Percentiles rank a stretch among this genome's conserved stretches.
Conservation (phyloP, 2,797 vertebrate genomes). For the Sebastes miniatus region DNA sequence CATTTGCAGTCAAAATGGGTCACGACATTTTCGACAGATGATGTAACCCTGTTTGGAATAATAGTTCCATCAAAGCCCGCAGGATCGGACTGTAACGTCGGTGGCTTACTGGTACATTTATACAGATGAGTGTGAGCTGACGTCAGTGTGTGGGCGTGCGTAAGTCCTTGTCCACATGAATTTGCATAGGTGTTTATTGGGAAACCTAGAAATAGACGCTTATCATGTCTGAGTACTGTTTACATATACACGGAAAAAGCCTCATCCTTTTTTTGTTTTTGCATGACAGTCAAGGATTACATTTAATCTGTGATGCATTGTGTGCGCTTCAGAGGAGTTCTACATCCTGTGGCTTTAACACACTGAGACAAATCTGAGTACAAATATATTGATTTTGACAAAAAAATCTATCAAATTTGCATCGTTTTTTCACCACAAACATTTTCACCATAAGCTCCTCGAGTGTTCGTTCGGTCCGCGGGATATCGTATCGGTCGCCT, state of each 20-base stretch:
- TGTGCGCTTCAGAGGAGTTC: neutral
- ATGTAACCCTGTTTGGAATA: conserved; percentile 15
- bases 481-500: neutral
- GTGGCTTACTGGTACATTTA: neutral
- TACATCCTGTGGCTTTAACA: neutral
- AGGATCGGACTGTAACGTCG: neutral
- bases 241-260: neutral
- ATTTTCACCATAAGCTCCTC: neutral
- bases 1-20: conserved; percentile 33
- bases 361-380: neutral
- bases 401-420: neutral
- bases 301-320: conserved; percentile 14
- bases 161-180: neutral
- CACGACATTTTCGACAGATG: conserved; percentile 10
- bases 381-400: neutral
- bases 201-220: neutral
- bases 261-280: neutral
- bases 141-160: neutral
- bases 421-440: neutral
- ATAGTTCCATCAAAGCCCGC: conserved; percentile 1
- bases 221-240: neutral
- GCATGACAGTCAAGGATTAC: neutral
- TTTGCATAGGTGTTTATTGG: neutral
- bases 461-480: neutral
- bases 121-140: conserved; percentile 11